Evolutionary conservation across 2,113 vertebrate genomes (phyloP).

Genomic region (Saccopteryx bilineata): DNA sequence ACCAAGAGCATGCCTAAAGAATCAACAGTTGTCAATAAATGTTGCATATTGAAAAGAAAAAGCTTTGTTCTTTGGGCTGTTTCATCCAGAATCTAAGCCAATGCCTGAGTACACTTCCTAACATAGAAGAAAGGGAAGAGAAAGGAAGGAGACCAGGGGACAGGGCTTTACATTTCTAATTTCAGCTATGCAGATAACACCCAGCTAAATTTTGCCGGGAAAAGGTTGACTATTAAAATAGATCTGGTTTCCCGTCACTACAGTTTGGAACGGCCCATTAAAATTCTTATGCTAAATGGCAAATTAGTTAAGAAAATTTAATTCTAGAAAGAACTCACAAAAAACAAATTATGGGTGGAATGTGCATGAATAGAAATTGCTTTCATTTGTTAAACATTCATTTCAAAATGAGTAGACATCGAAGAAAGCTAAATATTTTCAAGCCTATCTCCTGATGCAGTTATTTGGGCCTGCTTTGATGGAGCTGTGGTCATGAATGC

Average conservation of each 20-base stretch:
- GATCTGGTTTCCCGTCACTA: constrained; percentile 7
- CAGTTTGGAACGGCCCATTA: constrained; percentile 4
- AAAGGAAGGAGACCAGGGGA: rapidly evolving
- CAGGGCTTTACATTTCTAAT: rapidly evolving
- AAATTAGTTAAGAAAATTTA: constrained; percentile 58
- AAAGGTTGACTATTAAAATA: not conserved
- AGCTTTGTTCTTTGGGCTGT: not conserved
- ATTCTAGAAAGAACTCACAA: constrained; percentile 57
- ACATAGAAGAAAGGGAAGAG: rapidly evolving
- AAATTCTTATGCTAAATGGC: not conserved
- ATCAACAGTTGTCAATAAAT: rapidly evolving
- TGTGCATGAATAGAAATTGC: constrained; percentile 65
- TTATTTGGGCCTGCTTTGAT: not conserved
- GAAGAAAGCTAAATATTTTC: constrained; percentile 64
- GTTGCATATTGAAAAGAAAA: not conserved
- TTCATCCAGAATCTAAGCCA: too few species aligned
- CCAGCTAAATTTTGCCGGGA: not conserved
- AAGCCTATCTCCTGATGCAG: not conserved
- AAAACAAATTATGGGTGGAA: constrained; percentile 52
- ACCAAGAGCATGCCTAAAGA: rapidly evolving
- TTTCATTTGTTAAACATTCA: constrained; percentile 67
- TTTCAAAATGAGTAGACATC: constrained; percentile 61
- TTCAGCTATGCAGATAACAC: not conserved
- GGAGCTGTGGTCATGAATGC: not conserved
- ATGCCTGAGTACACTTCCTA: not conserved